These are phyloP conservation scores for Sinodicranocentrus sp. DNA, from an alignment of 2,888 invertebrate species.

Conservation along the genomic window DNA sequence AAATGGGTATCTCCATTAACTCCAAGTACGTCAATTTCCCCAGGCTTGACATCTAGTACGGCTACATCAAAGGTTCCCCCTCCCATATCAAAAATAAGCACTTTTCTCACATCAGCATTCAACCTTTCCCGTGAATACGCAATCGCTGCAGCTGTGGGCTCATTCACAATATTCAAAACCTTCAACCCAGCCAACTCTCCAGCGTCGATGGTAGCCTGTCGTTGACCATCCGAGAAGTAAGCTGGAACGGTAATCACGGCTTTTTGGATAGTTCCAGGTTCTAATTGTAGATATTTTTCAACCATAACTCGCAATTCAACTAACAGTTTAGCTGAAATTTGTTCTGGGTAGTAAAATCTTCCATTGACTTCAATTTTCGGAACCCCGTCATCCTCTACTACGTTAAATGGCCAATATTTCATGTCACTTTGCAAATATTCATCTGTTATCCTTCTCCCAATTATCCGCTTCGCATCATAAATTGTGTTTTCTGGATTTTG, in stretches of 20 bases:
- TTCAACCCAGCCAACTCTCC: constrained; percentile 90
- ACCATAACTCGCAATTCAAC: constrained; percentile 20
- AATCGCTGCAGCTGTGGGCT: constrained; percentile 81
- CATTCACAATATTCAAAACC: constrained; percentile 92
- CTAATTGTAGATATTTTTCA: constrained; percentile 24
- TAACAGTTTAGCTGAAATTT: constrained; percentile 47
- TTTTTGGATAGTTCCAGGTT: constrained; percentile 80
- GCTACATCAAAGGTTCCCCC: constrained; percentile 74
- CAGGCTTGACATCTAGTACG: constrained; percentile 30
- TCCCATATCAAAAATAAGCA: constrained; percentile 66
- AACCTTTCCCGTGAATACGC: neutral
- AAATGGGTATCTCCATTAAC: constrained; percentile 59
- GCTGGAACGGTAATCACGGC: constrained; percentile 82
- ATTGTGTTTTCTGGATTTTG: constrained; percentile 88
- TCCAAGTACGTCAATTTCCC: constrained; percentile 31
- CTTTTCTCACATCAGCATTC: constrained; percentile 15
- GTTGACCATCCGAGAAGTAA: constrained; percentile 85
- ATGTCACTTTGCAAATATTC: neutral
- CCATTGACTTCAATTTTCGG: constrained; percentile 44
- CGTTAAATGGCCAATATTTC: constrained; percentile 27
- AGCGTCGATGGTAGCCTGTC: constrained; percentile 89
- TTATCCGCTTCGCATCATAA: constrained; percentile 82
- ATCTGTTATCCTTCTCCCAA: constrained; percentile 21
- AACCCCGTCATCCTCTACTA: constrained; percentile 6
- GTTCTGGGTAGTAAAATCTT: constrained; percentile 29